Percentiles rank a stretch among this genome's conserved stretches.
Conservation (phyloP, 2,113 vertebrate genomes). For the Rafetus swinhoei region DNA sequence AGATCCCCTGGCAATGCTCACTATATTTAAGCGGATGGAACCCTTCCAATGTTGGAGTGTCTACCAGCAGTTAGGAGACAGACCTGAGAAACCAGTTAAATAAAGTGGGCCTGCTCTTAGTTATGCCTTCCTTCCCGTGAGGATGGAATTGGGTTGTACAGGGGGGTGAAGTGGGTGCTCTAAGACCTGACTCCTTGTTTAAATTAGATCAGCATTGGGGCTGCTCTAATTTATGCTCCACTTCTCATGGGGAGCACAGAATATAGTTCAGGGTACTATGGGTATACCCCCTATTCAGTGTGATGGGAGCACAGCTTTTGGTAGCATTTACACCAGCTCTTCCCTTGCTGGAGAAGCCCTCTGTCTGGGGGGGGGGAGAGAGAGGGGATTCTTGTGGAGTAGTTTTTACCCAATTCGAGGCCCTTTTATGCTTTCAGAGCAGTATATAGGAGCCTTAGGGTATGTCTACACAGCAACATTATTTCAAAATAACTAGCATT, state of each 20-base stretch:
- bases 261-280: neutral
- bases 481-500: too few relatives aligned
- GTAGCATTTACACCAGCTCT: neutral
- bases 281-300: neutral
- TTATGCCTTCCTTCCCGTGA: neutral
- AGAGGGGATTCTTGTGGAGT: neutral
- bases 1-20: neutral
- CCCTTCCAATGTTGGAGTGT: neutral
- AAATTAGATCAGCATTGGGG: neutral
- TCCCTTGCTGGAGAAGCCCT: neutral
- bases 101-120: neutral
- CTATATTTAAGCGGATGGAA: neutral
- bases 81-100: neutral
- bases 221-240: neutral
- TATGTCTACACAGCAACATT: neutral
- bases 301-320: neutral
- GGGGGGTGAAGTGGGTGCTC: neutral
- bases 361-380: neutral
- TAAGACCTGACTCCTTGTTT: neutral
- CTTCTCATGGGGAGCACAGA: neutral
- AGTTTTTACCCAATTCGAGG: neutral
- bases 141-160: neutral
- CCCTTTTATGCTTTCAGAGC: neutral
- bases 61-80: neutral
- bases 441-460: neutral